Evolutionary conservation across 2,888 invertebrate genomes (phyloP).

Genomic region (Cylloceria caligata): DNA sequence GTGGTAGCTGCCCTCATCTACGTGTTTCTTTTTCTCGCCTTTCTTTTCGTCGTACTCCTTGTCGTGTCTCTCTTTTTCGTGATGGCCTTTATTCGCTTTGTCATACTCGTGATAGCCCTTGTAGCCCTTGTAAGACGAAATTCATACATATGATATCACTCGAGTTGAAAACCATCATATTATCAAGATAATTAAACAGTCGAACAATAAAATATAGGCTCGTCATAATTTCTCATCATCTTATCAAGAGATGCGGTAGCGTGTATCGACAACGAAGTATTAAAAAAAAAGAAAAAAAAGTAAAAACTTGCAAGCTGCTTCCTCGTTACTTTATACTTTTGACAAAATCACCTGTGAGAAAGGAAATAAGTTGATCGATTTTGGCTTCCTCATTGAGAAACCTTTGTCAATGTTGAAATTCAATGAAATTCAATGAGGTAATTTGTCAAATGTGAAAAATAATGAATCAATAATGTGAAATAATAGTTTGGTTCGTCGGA

Average conservation of each 20-base stretch:
- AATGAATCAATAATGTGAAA: too few species aligned
- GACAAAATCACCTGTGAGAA: too few species aligned
- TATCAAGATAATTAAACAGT: not conserved
- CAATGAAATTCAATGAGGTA: too few species aligned
- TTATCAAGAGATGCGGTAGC: not conserved
- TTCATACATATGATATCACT: not conserved
- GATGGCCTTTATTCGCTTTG: constrained; percentile 86
- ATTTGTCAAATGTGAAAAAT: too few species aligned
- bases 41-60: constrained; percentile 89
- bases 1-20: constrained; percentile 88
- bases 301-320: not conserved
- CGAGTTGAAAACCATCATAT: constrained; percentile 1
- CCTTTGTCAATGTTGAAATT: too few species aligned
- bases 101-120: constrained; percentile 81
- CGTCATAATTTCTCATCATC: not conserved
- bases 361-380: too few species aligned
- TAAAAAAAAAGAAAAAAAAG: not conserved
- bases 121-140: constrained; percentile 70
- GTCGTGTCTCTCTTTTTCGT: constrained; percentile 89
- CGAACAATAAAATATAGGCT: not conserved
- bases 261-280: too few species aligned
- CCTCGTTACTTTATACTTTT: too few species aligned
- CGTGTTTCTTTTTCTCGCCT: constrained; percentile 88
- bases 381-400: too few species aligned
- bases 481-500: too few species aligned